Conservation (phyloP, 2,888 invertebrate species). For the Ypsolopha sequella region DNA sequence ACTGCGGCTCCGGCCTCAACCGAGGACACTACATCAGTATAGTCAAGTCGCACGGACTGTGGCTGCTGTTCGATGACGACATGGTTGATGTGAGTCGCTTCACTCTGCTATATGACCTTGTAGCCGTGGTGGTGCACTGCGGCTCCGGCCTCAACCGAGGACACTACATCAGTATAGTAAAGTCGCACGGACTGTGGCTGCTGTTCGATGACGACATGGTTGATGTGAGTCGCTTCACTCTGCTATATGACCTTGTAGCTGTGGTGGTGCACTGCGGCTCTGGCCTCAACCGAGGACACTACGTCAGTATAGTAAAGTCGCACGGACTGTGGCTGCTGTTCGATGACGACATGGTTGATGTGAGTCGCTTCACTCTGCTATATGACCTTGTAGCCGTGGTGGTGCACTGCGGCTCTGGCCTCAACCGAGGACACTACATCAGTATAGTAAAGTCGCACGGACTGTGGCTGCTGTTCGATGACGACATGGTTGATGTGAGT, state of each 20-base stretch:
- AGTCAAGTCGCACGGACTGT: conserved; percentile 99
- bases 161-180: conserved; percentile 98
- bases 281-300: conserved; percentile 69
- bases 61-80: conserved; percentile 99
- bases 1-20: conserved; percentile 85
- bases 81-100: conserved; percentile 94
- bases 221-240: conserved; percentile 79
- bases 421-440: too few species aligned
- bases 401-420: conserved; percentile 99
- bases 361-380: conserved; percentile 73
- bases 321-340: conserved; percentile 99
- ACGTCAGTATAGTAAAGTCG: conserved; percentile 99
- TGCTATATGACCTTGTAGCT: conserved; percentile 96
- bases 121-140: conserved; percentile 99
- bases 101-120: conserved; percentile 88
- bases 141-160: conserved; percentile 76
- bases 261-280: conserved; percentile 99
- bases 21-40: conserved; percentile 93
- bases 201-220: conserved; percentile 99
- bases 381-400: conserved; percentile 99
- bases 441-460: too few species aligned
- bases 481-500: conserved; percentile 99
- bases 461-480: conserved; percentile 99
- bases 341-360: conserved; percentile 99
- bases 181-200: conserved; percentile 99